phyloP scores from a whole-genome alignment of 1,140 invertebrate genomes.

The Drosophila novamexicana region DNA sequence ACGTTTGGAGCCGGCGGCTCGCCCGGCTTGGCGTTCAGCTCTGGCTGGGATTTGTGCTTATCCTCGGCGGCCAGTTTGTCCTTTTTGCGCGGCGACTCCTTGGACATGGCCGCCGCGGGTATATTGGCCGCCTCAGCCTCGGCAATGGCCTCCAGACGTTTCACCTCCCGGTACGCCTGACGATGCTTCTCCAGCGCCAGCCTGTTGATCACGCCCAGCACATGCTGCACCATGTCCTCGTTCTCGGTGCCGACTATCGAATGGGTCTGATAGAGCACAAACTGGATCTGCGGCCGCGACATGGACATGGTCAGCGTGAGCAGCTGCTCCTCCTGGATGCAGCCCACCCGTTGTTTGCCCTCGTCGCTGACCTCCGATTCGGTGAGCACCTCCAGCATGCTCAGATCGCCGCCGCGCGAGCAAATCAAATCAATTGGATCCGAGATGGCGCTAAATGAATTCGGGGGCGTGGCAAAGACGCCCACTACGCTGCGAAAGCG shows the following conservation, averaged over 20 bases:
- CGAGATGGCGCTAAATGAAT: conserved; percentile 90
- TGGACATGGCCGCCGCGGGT: conserved; percentile 72
- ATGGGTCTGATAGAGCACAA: conserved; percentile 89
- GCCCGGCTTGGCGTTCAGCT: conserved; percentile 26
- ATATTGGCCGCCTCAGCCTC: conserved; percentile 77
- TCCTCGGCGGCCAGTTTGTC: conserved; percentile 54
- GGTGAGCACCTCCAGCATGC: conserved; percentile 88
- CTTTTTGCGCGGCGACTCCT: conserved; percentile 71
- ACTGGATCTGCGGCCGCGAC: conserved; percentile 89
- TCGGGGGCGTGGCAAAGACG: conserved; percentile 90
- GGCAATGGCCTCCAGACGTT: conserved; percentile 73
- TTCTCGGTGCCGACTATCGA: conserved; percentile 89
- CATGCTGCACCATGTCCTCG: conserved; percentile 87
- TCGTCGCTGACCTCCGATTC: conserved; percentile 87
- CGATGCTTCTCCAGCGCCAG: conserved; percentile 87
- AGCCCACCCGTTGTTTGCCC: conserved; percentile 86
- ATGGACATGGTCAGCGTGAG: conserved; percentile 87
- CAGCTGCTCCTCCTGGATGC: conserved; percentile 88
- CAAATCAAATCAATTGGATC: conserved; percentile 90
- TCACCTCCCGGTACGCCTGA: conserved; percentile 67
- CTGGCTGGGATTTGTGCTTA: conserved; percentile 53
- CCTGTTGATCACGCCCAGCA: conserved; percentile 87
- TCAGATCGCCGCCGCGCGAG: conserved; percentile 88
- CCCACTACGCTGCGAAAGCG: conserved; percentile 89
- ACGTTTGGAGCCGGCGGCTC: not conserved